Evolutionary conservation across 2,113 vertebrate genomes (phyloP).

Genomic region (Patagioenas fasciata): DNA sequence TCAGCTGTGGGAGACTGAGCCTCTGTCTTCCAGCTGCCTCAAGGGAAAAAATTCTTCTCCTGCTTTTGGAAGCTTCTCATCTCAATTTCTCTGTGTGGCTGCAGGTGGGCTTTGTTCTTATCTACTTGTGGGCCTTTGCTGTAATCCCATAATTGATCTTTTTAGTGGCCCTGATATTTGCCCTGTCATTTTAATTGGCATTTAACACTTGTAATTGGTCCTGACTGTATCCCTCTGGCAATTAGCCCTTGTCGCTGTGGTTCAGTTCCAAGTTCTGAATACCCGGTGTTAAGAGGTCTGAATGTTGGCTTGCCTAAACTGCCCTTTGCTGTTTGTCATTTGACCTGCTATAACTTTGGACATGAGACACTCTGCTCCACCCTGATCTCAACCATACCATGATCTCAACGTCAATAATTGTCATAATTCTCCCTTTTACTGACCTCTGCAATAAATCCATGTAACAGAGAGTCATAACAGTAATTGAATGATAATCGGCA

Average conservation of each 20-base stretch:
- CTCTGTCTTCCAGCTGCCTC: not conserved
- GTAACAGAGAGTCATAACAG: not conserved
- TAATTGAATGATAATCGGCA: not conserved
- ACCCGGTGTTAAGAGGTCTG: conserved; percentile 38
- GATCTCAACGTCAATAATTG: not conserved
- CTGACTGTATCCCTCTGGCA: not conserved
- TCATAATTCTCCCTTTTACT: conserved; percentile 22
- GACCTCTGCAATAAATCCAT: conserved; percentile 28
- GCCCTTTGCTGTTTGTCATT: not conserved
- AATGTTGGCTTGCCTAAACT: not conserved
- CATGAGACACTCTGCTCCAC: not conserved
- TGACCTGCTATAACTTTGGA: not conserved
- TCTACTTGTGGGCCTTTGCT: not conserved
- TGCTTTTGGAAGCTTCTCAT: not conserved
- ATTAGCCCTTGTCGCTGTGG: conserved; percentile 34
- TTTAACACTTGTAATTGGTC: conserved; percentile 55
- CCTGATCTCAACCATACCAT: not conserved
- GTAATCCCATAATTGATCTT: conserved; percentile 50
- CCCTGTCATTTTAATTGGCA: conserved; percentile 56
- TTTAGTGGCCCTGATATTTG: conserved; percentile 9
- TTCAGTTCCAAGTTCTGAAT: conserved; percentile 30
- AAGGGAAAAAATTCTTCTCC: not conserved
- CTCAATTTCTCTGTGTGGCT: not conserved
- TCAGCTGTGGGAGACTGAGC: not conserved
- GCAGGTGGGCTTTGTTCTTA: conserved; percentile 30